Evolutionary conservation across 2,888 invertebrate species (phyloP), one percentile per base, ranked within the genome.

Genomic region (Phyllotreta cruciferae): DNA sequence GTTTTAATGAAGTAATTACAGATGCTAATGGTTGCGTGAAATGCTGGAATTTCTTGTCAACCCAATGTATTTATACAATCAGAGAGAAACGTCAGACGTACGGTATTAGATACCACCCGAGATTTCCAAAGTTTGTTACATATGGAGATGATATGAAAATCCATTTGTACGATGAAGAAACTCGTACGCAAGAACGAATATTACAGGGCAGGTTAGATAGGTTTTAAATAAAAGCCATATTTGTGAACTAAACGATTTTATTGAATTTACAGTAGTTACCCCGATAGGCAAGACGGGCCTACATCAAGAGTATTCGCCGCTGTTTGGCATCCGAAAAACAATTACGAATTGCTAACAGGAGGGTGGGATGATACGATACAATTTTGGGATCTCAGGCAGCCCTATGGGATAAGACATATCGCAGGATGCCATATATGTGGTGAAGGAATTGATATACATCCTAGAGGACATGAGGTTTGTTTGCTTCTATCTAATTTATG

Each of bases 101-200:
- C 62, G 88, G 89, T 4, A 73, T 89, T 52, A 83, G 83, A 47
- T 89, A 88, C 73, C 88, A 88, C 75, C 86, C 86, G 24, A 81
- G 83, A 8, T 81, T 84, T 63, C 84, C 83, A 9, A 84, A 84
- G 71, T 85, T 86, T 64, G 80, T 85, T 1, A 87, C 89, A 0
- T 86, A 85, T 60, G 89, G 89, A 0, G 88, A 88, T 71, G 88
- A 90, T 74, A 81, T 84, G 11, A 86, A 83, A 74, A 78, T 90
- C 41, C 85, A 84, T 71, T 83, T 90, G 76, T 90, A 90, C 74
- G 88, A 90, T 71, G 88, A 88, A 78, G 89, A 90, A 80, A 87
- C 86, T 9, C 86, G 85, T 75, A 86, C 84, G 3, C 85, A 85
- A 74, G 88, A 88, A 76, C 81, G 87, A 64, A 82, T 87, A 56